Base-by-base conservation (phyloP, 2,888 invertebrate genomes). In the Deilephila porcellus region DNA sequence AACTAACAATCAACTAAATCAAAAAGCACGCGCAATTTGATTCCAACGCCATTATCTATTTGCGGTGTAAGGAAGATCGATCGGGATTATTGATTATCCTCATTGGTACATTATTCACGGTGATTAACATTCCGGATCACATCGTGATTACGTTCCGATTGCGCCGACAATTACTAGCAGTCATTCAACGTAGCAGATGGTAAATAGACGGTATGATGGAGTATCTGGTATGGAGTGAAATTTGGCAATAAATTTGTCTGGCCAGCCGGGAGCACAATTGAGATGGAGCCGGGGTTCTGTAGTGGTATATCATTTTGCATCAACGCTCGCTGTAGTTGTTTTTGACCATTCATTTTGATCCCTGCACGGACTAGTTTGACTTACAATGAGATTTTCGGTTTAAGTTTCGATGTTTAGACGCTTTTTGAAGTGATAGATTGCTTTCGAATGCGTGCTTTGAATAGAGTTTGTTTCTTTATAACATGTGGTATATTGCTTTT, bases 51-150 rank as follows among this genome's bases (percentile, higher is more conserved):
- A 76, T 78, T 74, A 76, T 75, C 76, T 63, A 75, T 70, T 73
- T 45, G 76, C 75, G 73, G 80, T 70, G 74, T 70, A 72, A 76
- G 74, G 74, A 77, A 81, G 80, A 81, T 87, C 80, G 75, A 81
- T 83, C 82, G 80, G 81, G 83, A 82, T 84, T 84, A 86, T 81
- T 79, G 76, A 79, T 80, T 77, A 79, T 80, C 75, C 81, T 76
- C 80, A 83, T 79, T 77, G 82, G 82, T 82, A 81, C 85, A 88
- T 88, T 85, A 87, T 87, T 87, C 86, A 86, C 78, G 78, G 83
- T 88, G 89, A 89, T 86, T 87, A 86, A 89, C 84, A 84, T 85
- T 78, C 80, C 77, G 81, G 85, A 83, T 85, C 82, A 77, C 80
- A 78, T 76, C 78, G 82, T 80, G 81, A 83, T 83, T 81, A 70